Conservation (phyloP, 2,888 invertebrate genomes). For the Morpho helenor region DNA sequence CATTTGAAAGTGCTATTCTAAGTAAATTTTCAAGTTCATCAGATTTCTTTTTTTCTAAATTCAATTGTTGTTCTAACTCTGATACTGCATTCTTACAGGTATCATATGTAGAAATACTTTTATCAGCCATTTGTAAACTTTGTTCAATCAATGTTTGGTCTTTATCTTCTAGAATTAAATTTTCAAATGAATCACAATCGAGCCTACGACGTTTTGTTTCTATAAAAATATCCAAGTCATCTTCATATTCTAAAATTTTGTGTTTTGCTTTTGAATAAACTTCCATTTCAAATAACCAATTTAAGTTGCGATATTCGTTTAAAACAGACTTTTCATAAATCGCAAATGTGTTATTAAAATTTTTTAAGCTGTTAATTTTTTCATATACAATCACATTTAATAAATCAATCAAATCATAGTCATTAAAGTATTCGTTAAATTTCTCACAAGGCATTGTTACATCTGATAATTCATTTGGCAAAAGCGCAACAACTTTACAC, state of each 20-base stretch:
- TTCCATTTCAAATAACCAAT: conserved; percentile 79
- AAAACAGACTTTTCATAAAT: conserved; percentile 79
- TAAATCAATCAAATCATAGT: conserved; percentile 74
- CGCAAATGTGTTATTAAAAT: conserved; percentile 68
- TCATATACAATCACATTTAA: conserved; percentile 76
- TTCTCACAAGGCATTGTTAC: conserved; percentile 51
- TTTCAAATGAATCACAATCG: conserved; percentile 53
- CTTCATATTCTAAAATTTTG: conserved; percentile 53
- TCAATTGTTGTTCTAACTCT: conserved; percentile 68
- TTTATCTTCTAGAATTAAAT: conserved; percentile 63
- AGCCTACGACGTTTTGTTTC: conserved; percentile 65
- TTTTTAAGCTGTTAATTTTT: conserved; percentile 68
- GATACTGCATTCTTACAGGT: conserved; percentile 57
- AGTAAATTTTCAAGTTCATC: conserved; percentile 69
- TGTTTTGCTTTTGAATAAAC: conserved; percentile 53
- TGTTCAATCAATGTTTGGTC: conserved; percentile 58
- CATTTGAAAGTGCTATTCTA: conserved; percentile 59
- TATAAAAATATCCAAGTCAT: conserved; percentile 56
- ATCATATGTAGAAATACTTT: conserved; percentile 50
- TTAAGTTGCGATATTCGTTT: conserved; percentile 68
- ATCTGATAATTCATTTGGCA: conserved; percentile 60
- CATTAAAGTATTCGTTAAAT: conserved; percentile 55
- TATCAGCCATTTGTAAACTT: conserved; percentile 50
- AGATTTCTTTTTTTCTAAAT: conserved; percentile 64
- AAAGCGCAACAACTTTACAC: conserved; percentile 67